Evolutionary conservation across 2,113 vertebrate species (phyloP), one percentile per base, ranked within the genome.

Genomic region (Leucopsar rothschildi): DNA sequence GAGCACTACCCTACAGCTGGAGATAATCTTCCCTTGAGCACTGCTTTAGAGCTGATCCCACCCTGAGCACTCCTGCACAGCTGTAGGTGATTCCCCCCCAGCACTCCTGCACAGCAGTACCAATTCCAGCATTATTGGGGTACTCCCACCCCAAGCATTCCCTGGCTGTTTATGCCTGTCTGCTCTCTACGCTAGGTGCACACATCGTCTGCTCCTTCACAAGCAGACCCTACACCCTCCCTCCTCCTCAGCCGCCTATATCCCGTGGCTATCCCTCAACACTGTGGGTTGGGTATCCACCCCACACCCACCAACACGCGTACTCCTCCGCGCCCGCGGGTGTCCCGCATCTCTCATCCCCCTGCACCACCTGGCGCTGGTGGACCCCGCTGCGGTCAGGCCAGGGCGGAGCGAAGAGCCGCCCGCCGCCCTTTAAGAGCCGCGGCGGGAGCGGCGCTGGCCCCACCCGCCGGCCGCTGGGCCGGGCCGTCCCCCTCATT

Each of bases 401-500:
- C 53, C 20, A 35, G 17, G 75, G 47, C 23, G 19, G 28, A n/a
- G 60, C 47, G 6, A n/a, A n/a, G 22, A 22, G 7, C 37, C 20
- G 33, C 52, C 69, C 60, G 63, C 93, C 87, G 90, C 95, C 95
- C 96, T 95, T 96, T 95, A 93, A 95, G 96, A 93, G 82, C 86
- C 64, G 75, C 89, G 92, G 72, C 85, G 88, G 92, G 95, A 91
- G 92, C 92, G 29, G 83, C 44, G 44, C 64, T 94, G 84, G 84
- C 89, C 95, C 86, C 94, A 40, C 93, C 92, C 94, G 88, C 91
- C 84, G 27, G 39, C 86, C 53, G 79, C 80, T 50, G 89, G 82
- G 44, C 68, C 25, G 84, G 78, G 88, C 93, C 86, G 91, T 73
- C 92, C 94, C 87, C 92, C 96, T 97, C 96, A 97, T 97, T 95